A percentile compares a stretch with the other conserved stretches of the same genome.
Evolutionary conservation across 2,888 invertebrate genomes (phyloP).

Genomic region (Artemia sp.): DNA sequence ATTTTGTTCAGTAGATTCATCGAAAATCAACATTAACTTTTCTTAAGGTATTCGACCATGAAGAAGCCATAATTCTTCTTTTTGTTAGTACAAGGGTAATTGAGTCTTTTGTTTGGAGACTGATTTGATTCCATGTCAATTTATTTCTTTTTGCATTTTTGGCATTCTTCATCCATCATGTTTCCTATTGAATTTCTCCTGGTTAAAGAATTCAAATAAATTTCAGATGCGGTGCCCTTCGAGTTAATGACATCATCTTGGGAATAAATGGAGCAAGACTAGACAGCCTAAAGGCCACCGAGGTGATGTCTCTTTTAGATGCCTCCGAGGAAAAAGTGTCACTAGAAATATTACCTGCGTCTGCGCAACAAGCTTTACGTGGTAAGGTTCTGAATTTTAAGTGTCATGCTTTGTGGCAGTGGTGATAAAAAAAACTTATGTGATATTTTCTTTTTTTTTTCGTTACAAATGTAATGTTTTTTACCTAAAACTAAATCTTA

Average conservation of each 20-base stretch:
- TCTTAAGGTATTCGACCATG: too few species aligned
- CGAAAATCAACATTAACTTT: too few species aligned
- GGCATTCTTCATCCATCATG: neutral
- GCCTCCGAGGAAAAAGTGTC: constrained; percentile 3
- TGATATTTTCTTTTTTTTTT: neutral
- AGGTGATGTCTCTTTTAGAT: constrained; percentile 14
- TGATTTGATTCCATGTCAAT: too few species aligned
- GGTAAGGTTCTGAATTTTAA: neutral
- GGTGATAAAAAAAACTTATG: neutral
- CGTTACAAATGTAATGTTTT: neutral
- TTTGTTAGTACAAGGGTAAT: too few species aligned
- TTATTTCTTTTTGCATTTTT: too few species aligned
- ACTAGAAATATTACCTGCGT: neutral
- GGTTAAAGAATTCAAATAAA: constrained; percentile 7
- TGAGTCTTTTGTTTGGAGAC: too few species aligned
- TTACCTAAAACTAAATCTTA: neutral
- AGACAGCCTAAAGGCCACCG: constrained; percentile 5
- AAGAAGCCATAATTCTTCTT: too few species aligned
- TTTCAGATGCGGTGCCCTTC: constrained; percentile 50
- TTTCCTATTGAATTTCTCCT: neutral
- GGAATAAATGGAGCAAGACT: constrained; percentile 12
- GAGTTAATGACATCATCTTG: constrained; percentile 33
- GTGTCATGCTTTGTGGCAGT: neutral
- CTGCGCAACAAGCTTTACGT: neutral
- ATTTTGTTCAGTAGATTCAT: too few species aligned